Evolutionary conservation across 2,888 invertebrate species (phyloP), one percentile per base, ranked within the genome.

Genomic region (Pegoplata infirma): DNA sequence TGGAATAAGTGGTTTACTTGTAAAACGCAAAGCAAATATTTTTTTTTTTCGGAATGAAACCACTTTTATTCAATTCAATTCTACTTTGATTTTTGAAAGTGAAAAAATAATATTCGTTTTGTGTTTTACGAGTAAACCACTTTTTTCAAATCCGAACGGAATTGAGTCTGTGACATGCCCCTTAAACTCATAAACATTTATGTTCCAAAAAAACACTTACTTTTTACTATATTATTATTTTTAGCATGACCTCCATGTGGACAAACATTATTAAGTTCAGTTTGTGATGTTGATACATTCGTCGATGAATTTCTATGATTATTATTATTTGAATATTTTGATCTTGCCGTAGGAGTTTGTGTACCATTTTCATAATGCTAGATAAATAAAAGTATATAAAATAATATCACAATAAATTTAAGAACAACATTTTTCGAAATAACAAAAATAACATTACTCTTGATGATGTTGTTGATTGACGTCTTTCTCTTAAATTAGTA

Each of bases 181-280:
- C n/a, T n/a, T n/a, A n/a, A n/a, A n/a, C n/a, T n/a, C n/a, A n/a
- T n/a, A n/a, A n/a, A n/a, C n/a, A n/a, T n/a, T n/a, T n/a, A n/a
- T n/a, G n/a, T n/a, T n/a, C n/a, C n/a, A n/a, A n/a, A n/a, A n/a
- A n/a, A n/a, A n/a, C n/a, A 82, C 83, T 83, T 79, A 88, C 88
- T 87, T 80, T 88, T 88, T 3, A 84, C 78, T 3, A 86, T 81
- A 36, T 86, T 88, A 76, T 86, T 87, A 28, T 82, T 85, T 64
- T 87, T 88, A 23, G 84, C 85, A 81, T 87, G 88, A 47, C 89
- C 86, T 14, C 81, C 83, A 67, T 87, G 87, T 2, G 87, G 86
- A 76, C 90, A 90, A n/a, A 84, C 84, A 75, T 87, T 89, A 80
- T 88, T 90, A 23, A 90, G 80, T 79, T 90, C 90, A 58, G 85